These are phyloP conservation scores for Ispidina lecontei DNA, from an alignment of 2,797 vertebrate genomes.

Conservation along the genomic window DNA sequence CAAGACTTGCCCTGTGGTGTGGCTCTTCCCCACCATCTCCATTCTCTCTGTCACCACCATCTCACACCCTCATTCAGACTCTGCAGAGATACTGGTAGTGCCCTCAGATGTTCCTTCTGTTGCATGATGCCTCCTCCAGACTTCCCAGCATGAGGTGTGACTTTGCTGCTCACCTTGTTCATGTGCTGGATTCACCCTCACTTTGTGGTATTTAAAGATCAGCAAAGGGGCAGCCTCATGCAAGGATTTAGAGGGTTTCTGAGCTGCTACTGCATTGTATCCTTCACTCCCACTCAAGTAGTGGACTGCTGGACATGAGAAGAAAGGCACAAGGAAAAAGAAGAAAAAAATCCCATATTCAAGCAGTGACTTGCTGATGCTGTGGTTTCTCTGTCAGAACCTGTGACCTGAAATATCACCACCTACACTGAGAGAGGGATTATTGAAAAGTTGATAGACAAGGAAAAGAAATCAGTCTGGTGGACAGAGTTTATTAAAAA, in stretches of 20 bases:
- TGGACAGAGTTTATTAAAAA: neutral
- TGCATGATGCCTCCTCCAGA: neutral
- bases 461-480: neutral
- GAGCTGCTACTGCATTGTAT: neutral
- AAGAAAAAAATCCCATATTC: neutral
- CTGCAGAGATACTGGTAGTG: neutral
- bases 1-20: neutral
- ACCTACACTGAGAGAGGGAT: neutral
- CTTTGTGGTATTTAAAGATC: neutral
- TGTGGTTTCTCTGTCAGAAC: constrained; percentile 27
- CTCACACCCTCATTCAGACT: rapidly evolving
- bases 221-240: neutral
- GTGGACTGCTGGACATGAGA: neutral
- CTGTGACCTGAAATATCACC: constrained; percentile 20
- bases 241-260: neutral
- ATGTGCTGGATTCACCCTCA: neutral
- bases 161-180: neutral
- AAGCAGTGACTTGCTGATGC: neutral
- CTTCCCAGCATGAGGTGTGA: rapidly evolving
- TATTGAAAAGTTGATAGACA: neutral
- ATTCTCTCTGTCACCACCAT: neutral
- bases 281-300: neutral
- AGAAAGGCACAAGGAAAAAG: neutral
- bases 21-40: neutral
- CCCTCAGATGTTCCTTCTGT: neutral